A percentile compares a stretch with the other conserved stretches of the same genome.
These are phyloP conservation scores for Muschampia staudingeri DNA, from an alignment of 2,888 invertebrate genomes.

Conservation along the genomic window DNA sequence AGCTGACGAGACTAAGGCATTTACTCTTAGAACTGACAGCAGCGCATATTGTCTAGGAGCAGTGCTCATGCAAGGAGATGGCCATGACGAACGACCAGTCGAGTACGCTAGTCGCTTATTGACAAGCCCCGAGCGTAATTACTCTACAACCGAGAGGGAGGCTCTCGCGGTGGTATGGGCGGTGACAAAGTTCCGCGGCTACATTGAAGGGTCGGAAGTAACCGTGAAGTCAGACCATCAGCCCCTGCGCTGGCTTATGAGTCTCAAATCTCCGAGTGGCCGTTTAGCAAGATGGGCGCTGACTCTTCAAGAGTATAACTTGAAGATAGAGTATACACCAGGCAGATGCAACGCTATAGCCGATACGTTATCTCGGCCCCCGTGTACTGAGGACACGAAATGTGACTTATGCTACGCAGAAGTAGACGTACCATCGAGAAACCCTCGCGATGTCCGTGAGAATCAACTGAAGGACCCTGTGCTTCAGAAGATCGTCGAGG, in stretches of 20 bases:
- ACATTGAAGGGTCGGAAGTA: constrained; percentile 8
- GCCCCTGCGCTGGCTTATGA: constrained; percentile 24
- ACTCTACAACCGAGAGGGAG: constrained; percentile 1
- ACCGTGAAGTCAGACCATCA: constrained; percentile 29
- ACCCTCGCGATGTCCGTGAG: neutral
- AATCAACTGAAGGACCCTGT: neutral
- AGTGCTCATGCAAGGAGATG: neutral
- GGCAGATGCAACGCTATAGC: neutral
- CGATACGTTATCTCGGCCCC: neutral
- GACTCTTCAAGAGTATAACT: neutral
- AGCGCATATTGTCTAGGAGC: neutral
- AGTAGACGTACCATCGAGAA: neutral
- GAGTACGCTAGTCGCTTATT: neutral
- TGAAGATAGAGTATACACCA: constrained; percentile 15
- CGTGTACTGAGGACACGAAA: neutral
- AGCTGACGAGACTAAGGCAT: neutral
- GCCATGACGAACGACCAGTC: neutral
- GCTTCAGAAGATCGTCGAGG: neutral
- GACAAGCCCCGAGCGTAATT: neutral
- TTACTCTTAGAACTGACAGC: neutral
- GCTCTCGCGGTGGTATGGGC: constrained; percentile 24
- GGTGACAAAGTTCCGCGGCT: neutral
- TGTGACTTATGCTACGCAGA: neutral
- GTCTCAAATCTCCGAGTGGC: constrained; percentile 5
- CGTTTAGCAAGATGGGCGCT: constrained; percentile 31